These are phyloP conservation scores for Malurus alboscapulatus DNA, from an alignment of 2,113 vertebrate species.

Conservation along the genomic window DNA sequence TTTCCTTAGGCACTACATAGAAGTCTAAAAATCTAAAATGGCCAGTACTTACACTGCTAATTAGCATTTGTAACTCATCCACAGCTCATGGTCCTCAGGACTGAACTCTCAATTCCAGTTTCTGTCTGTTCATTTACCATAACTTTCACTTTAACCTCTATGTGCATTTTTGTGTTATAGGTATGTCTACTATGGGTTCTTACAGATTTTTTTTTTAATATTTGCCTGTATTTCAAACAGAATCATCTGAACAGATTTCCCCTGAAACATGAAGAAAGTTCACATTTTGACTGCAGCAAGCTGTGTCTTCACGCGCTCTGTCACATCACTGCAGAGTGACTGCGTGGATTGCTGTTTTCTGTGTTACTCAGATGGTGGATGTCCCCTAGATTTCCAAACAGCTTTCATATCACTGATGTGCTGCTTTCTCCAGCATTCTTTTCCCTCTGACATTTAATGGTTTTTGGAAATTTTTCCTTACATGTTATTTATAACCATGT, in stretches of 20 bases:
- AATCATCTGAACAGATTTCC: background rate
- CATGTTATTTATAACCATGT: background rate
- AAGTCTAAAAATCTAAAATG: background rate
- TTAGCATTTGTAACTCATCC: background rate
- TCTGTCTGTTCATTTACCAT: background rate
- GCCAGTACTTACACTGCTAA: background rate
- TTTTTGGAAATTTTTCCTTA: background rate
- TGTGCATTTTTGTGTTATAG: background rate
- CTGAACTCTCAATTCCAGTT: background rate
- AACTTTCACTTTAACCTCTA: background rate
- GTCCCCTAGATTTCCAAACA: background rate
- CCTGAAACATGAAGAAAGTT: background rate
- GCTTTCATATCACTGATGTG: background rate
- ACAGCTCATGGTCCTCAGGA: background rate
- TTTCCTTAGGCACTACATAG: background rate
- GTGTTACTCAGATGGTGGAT: background rate
- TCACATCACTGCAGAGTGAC: background rate
- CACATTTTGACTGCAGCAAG: background rate
- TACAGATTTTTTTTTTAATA: background rate
- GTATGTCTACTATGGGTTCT: background rate
- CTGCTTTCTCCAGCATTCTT: background rate
- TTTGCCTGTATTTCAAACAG: background rate
- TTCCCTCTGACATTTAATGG: background rate
- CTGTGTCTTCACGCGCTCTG: background rate
- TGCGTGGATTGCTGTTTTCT: background rate